Conservation (phyloP, 2,888 invertebrate species). For the Lasioglossum vierecki region DNA sequence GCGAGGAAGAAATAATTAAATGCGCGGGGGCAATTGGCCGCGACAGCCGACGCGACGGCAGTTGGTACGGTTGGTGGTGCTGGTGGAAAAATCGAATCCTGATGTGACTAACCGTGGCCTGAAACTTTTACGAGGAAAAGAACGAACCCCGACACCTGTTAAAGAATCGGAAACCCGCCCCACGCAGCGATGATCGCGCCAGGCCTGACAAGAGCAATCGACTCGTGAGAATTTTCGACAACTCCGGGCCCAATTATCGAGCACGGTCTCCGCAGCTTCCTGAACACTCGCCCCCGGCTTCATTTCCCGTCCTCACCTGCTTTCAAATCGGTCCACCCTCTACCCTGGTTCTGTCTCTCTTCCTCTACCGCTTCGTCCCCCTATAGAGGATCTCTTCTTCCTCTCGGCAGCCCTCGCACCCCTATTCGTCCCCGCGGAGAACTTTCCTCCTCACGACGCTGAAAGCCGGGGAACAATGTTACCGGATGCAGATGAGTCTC, state of each 20-base stretch:
- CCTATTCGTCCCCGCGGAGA: conserved; percentile 41
- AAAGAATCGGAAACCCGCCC: conserved; percentile 30
- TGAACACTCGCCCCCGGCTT: conserved; percentile 69
- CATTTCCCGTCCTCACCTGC: conserved; percentile 77
- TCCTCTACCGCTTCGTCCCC: not conserved
- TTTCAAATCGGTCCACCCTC: conserved; percentile 64
- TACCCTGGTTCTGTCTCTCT: not conserved
- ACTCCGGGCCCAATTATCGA: conserved; percentile 78
- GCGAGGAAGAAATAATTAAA: conserved; percentile 45
- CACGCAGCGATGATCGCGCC: conserved; percentile 19
- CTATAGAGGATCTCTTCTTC: not conserved
- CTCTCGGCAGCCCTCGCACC: conserved; percentile 4
- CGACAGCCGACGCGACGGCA: not conserved
- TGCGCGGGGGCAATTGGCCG: conserved; percentile 20
- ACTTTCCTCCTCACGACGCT: conserved; percentile 62
- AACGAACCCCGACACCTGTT: conserved; percentile 24
- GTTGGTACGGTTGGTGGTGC: not conserved
- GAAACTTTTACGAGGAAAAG: conserved; percentile 26
- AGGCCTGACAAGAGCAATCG: conserved; percentile 30
- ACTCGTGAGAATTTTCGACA: conserved; percentile 72
- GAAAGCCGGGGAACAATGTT: conserved; percentile 70
- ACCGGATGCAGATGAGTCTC: conserved; percentile 76
- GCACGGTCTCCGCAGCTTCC: conserved; percentile 73
- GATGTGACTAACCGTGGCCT: not conserved
- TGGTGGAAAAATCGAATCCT: conserved; percentile 4